Conservation (phyloP, 2,888 invertebrate genomes). For the Apodemia mormo region DNA sequence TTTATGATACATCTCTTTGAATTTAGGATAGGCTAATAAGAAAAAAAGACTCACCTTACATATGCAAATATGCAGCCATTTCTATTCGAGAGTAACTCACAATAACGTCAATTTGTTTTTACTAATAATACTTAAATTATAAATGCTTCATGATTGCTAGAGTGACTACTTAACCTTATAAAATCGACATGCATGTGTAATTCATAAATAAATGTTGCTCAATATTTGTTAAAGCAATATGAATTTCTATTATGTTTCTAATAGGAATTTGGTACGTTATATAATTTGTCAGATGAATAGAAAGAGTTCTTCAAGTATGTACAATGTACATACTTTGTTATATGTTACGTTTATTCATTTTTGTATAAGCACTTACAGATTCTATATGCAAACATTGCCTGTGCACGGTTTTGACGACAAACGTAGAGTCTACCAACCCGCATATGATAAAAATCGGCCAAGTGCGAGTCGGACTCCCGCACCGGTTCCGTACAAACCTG, state of each 20-base stretch:
- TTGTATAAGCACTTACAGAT: too few relatives aligned
- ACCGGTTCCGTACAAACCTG: too few relatives aligned
- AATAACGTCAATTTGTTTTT: slow-evolving; percentile 8
- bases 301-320: too few relatives aligned
- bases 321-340: background rate
- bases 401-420: too few relatives aligned
- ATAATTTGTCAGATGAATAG: background rate
- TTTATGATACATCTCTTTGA: background rate
- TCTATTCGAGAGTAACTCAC: background rate
- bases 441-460: too few relatives aligned
- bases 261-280: slow-evolving; percentile 8
- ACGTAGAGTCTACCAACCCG: too few relatives aligned
- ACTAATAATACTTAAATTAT: slow-evolving; percentile 15
- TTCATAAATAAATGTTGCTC: slow-evolving; percentile 1
- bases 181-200: background rate
- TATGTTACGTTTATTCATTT: background rate
- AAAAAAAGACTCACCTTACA: background rate
- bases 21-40: background rate
- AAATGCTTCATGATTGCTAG: slow-evolving; percentile 1
- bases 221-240: slow-evolving; percentile 12
- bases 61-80: background rate
- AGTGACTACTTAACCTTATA: slow-evolving; percentile 12
- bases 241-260: slow-evolving; percentile 9
- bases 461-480: too few relatives aligned
- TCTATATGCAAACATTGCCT: too few relatives aligned